Evolutionary conservation across 2,888 invertebrate genomes (phyloP).

Genomic region (Norana najaformis): DNA sequence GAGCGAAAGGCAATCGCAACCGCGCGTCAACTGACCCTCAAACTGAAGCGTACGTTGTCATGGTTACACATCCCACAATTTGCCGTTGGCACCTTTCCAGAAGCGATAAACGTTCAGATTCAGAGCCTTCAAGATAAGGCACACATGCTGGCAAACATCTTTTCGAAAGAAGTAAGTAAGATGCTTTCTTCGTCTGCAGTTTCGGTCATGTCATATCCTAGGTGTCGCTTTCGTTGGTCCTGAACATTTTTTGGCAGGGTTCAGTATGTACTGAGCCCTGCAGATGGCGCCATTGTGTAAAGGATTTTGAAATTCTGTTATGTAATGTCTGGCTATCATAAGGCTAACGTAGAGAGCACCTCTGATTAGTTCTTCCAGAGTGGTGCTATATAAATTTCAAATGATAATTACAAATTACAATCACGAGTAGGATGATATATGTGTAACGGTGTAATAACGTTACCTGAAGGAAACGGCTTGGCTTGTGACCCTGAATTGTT

Average conservation of each 20-base stretch:
- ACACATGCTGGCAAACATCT: not conserved
- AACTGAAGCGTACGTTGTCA: conserved; percentile 9
- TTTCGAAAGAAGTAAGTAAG: not conserved
- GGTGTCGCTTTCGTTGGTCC: no score
- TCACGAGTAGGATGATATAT: no score
- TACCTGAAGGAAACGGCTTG: no score
- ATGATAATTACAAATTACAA: not conserved
- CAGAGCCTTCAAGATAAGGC: not conserved
- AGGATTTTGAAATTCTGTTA: no score
- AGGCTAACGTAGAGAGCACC: no score
- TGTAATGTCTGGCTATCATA: no score
- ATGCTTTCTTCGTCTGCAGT: not conserved
- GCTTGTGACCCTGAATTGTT: no score
- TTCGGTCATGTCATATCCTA: no score
- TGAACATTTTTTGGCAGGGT: not conserved
- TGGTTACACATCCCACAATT: not conserved
- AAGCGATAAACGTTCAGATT: not conserved
- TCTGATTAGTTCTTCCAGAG: no score
- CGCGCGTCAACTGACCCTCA: conserved; percentile 14
- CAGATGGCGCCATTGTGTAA: no score
- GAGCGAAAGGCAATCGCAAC: conserved; percentile 21
- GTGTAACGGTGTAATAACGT: no score
- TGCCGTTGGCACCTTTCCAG: not conserved
- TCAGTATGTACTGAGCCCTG: no score
- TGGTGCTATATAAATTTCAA: not conserved